Base-by-base conservation (phyloP, 1,140 invertebrate species). In the Neuroterus valhalla region DNA sequence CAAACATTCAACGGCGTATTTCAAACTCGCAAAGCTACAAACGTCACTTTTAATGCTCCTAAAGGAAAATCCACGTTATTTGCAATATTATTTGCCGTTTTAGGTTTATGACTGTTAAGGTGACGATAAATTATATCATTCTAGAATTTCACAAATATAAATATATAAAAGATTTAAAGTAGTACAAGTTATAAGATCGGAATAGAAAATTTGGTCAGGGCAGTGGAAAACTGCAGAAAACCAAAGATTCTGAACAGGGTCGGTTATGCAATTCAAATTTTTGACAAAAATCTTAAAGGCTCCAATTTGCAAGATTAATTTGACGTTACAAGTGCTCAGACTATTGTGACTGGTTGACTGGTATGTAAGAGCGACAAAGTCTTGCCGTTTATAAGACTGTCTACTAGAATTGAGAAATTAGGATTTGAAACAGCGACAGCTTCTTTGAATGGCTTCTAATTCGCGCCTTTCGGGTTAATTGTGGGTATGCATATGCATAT, bases 401-500 rank as follows among this genome's bases (percentile, higher is more conserved):
- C 31, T 38, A 38, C 31, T 10, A 38, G 31, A 38, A 1, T 8
- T n/a, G 46, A 19, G 17, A 48, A 48, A 48, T 48, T 48, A 48
- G 17, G 46, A n/a, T n/a, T 15, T 48, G n/a, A 17, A 17, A n/a
- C 46, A n/a, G 31, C 31, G 8, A 38, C 31, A 38, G 31, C 46
- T 48, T 48, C n/a, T 17, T 19, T 48, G 15, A 48, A 48, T 48
- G 15, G 1, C 46, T n/a, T 19, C 15, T 48, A 15, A 48, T 48
- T 48, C 17, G 17, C n/a, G 15, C 46, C 46, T 8, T n/a, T 48
- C 17, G 17, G 46, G 3, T 48, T 48, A 48, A 48, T 48, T 48
- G 46, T 48, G 17, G 17, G 8, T n/a, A 48, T n/a, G 17, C 17
- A 8, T 48, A 19, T 31, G 50, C 17, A 38, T 72, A 70, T 77